Evolutionary conservation across 2,888 invertebrate genomes (phyloP).

Genomic region (Bembecia ichneumoniformis): DNA sequence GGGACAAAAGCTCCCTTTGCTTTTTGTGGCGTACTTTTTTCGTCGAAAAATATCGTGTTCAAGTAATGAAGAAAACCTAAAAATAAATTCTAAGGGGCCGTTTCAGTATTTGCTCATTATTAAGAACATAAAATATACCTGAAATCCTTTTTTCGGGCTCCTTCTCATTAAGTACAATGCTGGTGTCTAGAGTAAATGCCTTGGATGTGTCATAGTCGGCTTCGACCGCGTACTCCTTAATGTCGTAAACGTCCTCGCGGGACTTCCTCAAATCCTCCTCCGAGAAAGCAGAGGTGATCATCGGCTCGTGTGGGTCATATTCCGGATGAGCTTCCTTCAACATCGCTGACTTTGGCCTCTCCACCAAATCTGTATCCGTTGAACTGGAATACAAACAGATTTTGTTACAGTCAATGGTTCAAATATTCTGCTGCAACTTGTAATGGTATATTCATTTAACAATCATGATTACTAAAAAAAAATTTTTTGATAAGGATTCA

Average conservation of each 20-base stretch:
- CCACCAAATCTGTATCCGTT: slow-evolving; percentile 60
- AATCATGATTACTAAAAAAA: too few species aligned
- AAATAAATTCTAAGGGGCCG: too few species aligned
- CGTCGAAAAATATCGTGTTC: too few species aligned
- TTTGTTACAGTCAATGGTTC: background rate
- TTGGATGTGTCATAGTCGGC: slow-evolving; percentile 36
- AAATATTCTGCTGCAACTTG: too few species aligned
- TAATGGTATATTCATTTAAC: too few species aligned
- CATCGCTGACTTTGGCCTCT: slow-evolving; percentile 63
- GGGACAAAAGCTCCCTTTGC: too few species aligned
- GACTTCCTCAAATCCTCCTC: slow-evolving; percentile 62
- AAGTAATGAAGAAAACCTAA: too few species aligned
- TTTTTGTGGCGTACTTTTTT: too few species aligned
- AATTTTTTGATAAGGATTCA: too few species aligned
- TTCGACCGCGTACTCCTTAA: slow-evolving; percentile 28
- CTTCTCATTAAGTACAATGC: slow-evolving; percentile 21
- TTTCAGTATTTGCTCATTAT: background rate
- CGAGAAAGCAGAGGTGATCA: slow-evolving; percentile 65
- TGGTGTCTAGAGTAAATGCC: slow-evolving; percentile 38
- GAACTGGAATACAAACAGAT: slow-evolving; percentile 32
- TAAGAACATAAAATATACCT: background rate
- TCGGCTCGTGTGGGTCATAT: slow-evolving; percentile 65
- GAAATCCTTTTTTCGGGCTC: background rate
- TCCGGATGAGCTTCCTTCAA: slow-evolving; percentile 59
- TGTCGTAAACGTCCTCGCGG: slow-evolving; percentile 51